A percentile compares a stretch with the other conserved stretches of the same genome.
phyloP scores from a whole-genome alignment of 2,888 invertebrate genomes.

The Lasioglossum zephyrum region DNA sequence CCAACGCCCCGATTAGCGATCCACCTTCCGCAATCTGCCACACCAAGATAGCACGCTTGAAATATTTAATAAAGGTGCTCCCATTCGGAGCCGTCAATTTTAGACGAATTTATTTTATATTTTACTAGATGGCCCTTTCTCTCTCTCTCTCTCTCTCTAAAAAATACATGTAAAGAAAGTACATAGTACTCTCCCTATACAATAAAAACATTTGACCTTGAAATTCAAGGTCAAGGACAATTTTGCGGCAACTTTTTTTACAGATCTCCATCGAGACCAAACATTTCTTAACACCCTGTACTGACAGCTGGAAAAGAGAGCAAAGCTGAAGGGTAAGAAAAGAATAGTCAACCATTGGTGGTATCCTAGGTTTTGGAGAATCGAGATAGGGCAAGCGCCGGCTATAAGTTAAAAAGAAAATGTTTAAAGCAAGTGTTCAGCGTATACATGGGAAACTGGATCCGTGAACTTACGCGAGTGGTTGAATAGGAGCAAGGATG shows the following conservation, averaged over 20 bases:
- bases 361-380: neutral
- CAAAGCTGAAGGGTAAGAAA: neutral
- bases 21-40: neutral
- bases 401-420: neutral
- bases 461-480: neutral
- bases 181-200: too few species aligned
- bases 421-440: neutral
- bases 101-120: too few species aligned
- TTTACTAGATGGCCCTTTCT: too few species aligned
- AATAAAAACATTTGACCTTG: too few species aligned
- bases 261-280: too few species aligned
- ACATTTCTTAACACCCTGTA: too few species aligned
- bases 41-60: neutral
- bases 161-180: too few species aligned
- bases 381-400: neutral
- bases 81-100: neutral
- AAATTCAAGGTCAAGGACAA: too few species aligned
- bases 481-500: neutral
- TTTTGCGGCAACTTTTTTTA: too few species aligned
- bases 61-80: neutral
- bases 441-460: neutral
- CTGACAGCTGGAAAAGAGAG: slow-evolving; percentile 3
- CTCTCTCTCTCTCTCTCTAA: too few species aligned
- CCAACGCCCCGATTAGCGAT: neutral
- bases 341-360: neutral